A percentile compares a stretch with the other conserved stretches of the same genome.
These are phyloP conservation scores for Nibea albiflora DNA, from an alignment of 2,113 vertebrate species.

Conservation along the genomic window DNA sequence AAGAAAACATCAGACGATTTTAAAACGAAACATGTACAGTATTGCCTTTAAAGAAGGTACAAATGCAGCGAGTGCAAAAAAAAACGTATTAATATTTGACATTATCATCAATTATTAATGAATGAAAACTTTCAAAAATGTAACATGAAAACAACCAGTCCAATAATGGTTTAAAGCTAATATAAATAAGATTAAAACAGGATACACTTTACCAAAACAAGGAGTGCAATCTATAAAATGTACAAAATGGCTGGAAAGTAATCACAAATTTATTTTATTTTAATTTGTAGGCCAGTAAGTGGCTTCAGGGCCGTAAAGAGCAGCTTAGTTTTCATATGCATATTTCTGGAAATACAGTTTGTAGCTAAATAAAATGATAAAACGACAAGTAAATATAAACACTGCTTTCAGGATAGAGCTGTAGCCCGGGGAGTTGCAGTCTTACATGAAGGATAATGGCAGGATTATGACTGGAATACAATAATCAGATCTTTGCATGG, in stretches of 20 bases:
- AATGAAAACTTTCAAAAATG: background rate
- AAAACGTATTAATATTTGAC: too few species aligned
- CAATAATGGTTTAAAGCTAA: background rate
- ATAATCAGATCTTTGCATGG: background rate
- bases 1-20: background rate
- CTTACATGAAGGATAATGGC: background rate
- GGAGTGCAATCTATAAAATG: background rate
- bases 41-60: background rate
- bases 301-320: background rate
- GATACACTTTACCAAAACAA: background rate
- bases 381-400: conserved; percentile 5
- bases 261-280: background rate
- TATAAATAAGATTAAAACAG: background rate
- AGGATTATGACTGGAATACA: background rate
- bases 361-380: background rate
- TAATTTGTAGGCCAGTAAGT: background rate
- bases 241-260: background rate
- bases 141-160: background rate
- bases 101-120: background rate
- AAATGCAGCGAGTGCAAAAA: background rate
- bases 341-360: background rate
- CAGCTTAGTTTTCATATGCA: background rate
- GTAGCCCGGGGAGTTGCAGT: background rate
- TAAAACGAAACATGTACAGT: background rate
- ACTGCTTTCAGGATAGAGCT: background rate